phyloP scores from a whole-genome alignment of 2,888 invertebrate species.

The Drosophila buzzatii region DNA sequence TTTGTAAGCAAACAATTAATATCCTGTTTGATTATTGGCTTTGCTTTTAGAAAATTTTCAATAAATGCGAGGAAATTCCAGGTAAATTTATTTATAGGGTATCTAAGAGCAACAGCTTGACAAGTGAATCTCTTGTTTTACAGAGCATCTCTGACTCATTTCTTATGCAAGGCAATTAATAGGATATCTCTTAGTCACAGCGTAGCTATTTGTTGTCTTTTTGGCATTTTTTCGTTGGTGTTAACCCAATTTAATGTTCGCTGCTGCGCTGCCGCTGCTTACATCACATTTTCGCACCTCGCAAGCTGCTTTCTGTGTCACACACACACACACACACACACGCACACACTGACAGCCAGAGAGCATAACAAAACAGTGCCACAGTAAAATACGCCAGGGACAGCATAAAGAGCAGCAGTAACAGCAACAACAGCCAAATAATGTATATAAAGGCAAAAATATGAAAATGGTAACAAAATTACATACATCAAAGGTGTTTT shows the following conservation, averaged over 20 bases:
- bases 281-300: conserved; percentile 77
- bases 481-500: conserved; percentile 77
- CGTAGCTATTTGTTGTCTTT: conserved; percentile 1
- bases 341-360: conserved; percentile 26
- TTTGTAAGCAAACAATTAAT: no score
- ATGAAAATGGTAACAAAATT: conserved; percentile 74
- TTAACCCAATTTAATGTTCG: conserved; percentile 74
- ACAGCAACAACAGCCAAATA: conserved; percentile 14
- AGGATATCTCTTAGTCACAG: conserved; percentile 26
- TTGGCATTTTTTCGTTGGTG: conserved; percentile 35
- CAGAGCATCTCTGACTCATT: background rate
- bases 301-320: conserved; percentile 72
- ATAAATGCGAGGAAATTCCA: background rate
- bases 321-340: conserved; percentile 47
- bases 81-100: background rate
- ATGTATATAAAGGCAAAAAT: conserved; percentile 23
- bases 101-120: background rate
- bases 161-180: background rate
- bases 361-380: conserved; percentile 31
- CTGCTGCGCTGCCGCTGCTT: conserved; percentile 53
- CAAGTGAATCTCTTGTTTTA: background rate
- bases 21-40: no score
- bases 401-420: conserved; percentile 42
- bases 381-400: conserved; percentile 52
- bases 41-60: background rate